Evolutionary conservation across 2,888 invertebrate species (phyloP), one percentile per base, ranked within the genome.

Genomic region (Caenorhabditis sp.): DNA sequence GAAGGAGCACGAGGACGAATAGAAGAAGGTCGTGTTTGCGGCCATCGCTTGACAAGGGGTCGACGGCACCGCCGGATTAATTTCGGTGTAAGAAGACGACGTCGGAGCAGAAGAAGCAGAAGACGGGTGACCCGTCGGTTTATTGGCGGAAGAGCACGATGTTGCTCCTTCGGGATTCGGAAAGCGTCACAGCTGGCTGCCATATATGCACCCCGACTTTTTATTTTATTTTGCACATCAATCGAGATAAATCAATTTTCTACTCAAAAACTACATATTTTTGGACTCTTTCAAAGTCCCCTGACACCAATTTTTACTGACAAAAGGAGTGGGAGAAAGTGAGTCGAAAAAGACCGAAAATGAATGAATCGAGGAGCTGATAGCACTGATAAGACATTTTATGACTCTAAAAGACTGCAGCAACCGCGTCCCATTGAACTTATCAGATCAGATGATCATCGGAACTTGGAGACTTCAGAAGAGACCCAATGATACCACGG

Each of bases 191-290:
- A 43, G 37, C 46, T 55, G 32, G 26, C 63, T 32, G 24, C 39
- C 26, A 48, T 55, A 65, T 66, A 66, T 66, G 56, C 53, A 46
- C 58, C 50, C 55, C 58, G 22, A 52, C 41, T 41, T 50, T 56
- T 50, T 20, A 58, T 58, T 68, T 68, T 58, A 52, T 58, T 68
- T 50, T 58, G 52, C 59, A 53, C 70, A 70, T 70, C 59, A 70
- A 70, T 70, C 46, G 70, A 70, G 59, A 70, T 70, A 70, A 70
- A 70, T 70, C 70, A 70, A 70, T 70, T 68, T 58, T 26, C 15
- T 30, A 32, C 55, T 46, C 46, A 68, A 68, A 68, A 59, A 58
- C 66, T 58, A 52, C 52, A 63, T 24, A 63, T 53, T 45, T 65
- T 65, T 65, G 63, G 63, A 48, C 32, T 58, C 41, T 39, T 30